phyloP scores from a whole-genome alignment of 2,113 vertebrate genomes.

The Mungos mungo region DNA sequence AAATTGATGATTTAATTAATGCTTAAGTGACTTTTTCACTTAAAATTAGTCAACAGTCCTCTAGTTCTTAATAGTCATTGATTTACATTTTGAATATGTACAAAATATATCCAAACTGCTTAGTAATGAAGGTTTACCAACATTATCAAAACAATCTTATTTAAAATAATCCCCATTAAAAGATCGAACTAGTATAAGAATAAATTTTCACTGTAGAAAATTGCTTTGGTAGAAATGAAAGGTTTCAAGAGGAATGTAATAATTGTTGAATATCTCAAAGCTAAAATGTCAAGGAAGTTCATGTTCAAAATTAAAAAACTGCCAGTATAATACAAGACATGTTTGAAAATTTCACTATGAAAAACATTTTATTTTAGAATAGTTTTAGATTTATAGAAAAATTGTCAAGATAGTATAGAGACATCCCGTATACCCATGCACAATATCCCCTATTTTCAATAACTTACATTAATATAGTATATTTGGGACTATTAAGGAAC shows the following conservation, averaged over 20 bases:
- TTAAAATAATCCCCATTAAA: slow-evolving; percentile 31
- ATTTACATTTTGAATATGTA: slow-evolving; percentile 43
- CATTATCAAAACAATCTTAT: background rate
- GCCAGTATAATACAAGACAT: background rate
- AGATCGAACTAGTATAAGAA: slow-evolving; percentile 16
- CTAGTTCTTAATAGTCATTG: background rate
- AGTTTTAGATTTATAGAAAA: background rate
- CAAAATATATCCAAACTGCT: slow-evolving; percentile 53
- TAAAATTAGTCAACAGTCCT: slow-evolving; percentile 16
- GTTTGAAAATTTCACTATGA: background rate
- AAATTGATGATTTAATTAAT: background rate
- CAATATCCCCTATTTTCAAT: background rate
- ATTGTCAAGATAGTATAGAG: background rate
- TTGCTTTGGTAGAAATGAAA: background rate
- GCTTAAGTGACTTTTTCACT: background rate
- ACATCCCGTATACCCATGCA: background rate
- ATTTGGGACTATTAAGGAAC: background rate
- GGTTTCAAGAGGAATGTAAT: background rate
- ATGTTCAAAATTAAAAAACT: background rate
- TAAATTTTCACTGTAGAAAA: background rate
- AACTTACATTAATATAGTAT: background rate
- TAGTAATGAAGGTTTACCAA: slow-evolving; percentile 5
- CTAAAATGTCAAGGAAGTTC: background rate
- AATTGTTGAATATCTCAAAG: background rate
- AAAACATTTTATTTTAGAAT: background rate